A percentile compares a stretch with the other conserved stretches of the same genome.
Evolutionary conservation across 2,888 invertebrate species (phyloP).

Genomic region (Athalia rosae): DNA sequence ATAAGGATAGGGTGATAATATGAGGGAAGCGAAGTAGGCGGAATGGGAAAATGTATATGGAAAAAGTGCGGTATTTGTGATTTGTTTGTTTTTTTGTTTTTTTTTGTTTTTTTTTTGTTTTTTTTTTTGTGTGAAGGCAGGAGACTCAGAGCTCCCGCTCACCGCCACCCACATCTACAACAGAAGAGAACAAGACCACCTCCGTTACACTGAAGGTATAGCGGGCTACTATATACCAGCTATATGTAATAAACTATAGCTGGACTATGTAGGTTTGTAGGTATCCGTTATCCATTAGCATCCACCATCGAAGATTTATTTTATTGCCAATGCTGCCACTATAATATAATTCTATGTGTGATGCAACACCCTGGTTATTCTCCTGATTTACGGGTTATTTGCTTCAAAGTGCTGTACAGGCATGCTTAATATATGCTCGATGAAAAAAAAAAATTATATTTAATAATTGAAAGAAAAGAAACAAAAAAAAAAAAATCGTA

Average conservation of each 20-base stretch:
- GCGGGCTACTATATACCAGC: conserved; percentile 15
- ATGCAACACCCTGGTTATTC: conserved; percentile 59
- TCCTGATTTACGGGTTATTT: conserved; percentile 64
- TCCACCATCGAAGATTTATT: conserved; percentile 68
- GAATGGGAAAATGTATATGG: conserved; percentile 13
- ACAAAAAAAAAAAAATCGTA: background rate
- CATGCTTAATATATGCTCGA: conserved; percentile 16
- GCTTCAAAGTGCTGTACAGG: conserved; percentile 31
- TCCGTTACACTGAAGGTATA: conserved; percentile 72
- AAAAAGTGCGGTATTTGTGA: conserved; percentile 20
- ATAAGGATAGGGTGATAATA: background rate
- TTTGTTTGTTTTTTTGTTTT: conserved; percentile 46
- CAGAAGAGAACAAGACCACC: conserved; percentile 74
- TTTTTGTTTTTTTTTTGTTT: conserved; percentile 46
- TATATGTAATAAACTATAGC: conserved; percentile 24
- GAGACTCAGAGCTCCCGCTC: conserved; percentile 73
- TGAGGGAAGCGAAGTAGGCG: background rate
- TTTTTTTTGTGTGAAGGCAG: conserved; percentile 61
- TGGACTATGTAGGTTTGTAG: conserved; percentile 39
- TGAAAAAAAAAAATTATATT: too few relatives aligned
- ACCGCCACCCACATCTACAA: conserved; percentile 74
- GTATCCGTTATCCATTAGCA: conserved; percentile 65
- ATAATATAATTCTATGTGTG: conserved; percentile 23
- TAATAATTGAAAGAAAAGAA: too few relatives aligned
- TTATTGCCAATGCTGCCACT: conserved; percentile 56